A percentile compares a stretch with the other conserved stretches of the same genome.
phyloP scores from a whole-genome alignment of 2,888 invertebrate genomes.

The Meiosimyza decipiens region DNA sequence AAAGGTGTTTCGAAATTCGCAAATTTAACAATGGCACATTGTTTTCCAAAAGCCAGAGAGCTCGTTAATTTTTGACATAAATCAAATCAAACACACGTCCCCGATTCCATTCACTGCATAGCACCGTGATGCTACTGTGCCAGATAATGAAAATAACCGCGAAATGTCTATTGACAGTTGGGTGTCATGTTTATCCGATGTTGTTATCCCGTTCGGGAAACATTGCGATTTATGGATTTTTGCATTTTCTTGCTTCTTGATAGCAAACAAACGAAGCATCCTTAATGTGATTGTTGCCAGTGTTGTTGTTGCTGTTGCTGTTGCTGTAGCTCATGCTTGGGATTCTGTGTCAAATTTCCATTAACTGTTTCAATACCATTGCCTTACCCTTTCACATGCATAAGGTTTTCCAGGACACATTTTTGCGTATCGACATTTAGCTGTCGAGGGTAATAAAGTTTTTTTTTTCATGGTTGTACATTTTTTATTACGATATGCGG shows the following conservation, averaged over 20 bases:
- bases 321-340: constrained; percentile 34
- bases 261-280: constrained; percentile 56
- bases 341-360: constrained; percentile 63
- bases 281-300: constrained; percentile 43
- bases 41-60: constrained; percentile 33
- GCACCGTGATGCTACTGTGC: constrained; percentile 44
- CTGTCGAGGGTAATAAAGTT: constrained; percentile 54
- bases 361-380: constrained; percentile 51
- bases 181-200: constrained; percentile 68
- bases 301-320: constrained; percentile 44
- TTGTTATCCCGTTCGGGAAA: constrained; percentile 64
- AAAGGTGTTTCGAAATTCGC: background rate
- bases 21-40: constrained; percentile 33
- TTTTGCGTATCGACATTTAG: constrained; percentile 52
- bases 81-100: constrained; percentile 63
- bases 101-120: constrained; percentile 14
- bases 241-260: constrained; percentile 38
- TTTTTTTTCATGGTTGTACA: constrained; percentile 46
- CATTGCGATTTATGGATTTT: constrained; percentile 62
- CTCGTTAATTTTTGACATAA: constrained; percentile 64
- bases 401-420: constrained; percentile 27
- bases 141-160: constrained; percentile 64
- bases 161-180: constrained; percentile 68
- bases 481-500: constrained; percentile 42
- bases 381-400: constrained; percentile 49